phyloP scores from a whole-genome alignment of 2,888 invertebrate species.

The Drosophila nigricruria region DNA sequence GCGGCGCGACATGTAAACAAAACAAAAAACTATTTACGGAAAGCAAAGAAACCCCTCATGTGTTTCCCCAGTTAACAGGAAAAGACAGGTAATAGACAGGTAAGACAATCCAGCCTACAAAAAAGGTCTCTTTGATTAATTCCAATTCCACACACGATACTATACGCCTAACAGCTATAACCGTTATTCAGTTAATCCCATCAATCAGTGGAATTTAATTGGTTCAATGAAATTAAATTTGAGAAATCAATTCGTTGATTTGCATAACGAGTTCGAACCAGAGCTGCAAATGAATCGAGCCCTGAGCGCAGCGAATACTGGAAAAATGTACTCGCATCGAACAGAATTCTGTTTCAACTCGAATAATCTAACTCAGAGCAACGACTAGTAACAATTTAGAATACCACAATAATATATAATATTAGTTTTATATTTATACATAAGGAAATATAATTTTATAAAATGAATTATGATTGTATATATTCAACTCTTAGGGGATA shows the following conservation, averaged over 20 bases:
- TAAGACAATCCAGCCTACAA: background rate
- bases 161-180: background rate
- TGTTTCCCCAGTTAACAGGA: conserved; percentile 27
- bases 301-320: background rate
- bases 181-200: conserved; percentile 14
- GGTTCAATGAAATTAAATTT: conserved; percentile 27
- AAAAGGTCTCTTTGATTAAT: conserved; percentile 8
- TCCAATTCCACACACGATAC: conserved; percentile 5
- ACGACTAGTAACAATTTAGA: background rate
- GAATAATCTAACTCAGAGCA: conserved; percentile 1
- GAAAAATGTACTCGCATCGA: background rate
- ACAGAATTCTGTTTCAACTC: background rate
- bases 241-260: conserved; percentile 10
- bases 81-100: conserved; percentile 12
- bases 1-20: conserved; percentile 46
- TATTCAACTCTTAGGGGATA: background rate
- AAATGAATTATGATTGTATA: background rate
- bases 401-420: background rate
- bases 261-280: conserved; percentile 1
- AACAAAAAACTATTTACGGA: conserved; percentile 51
- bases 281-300: conserved; percentile 2
- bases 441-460: background rate
- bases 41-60: conserved; percentile 56
- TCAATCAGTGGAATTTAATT: conserved; percentile 23
- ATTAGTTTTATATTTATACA: no score